A percentile compares a stretch with the other conserved stretches of the same genome.
Evolutionary conservation across 35 echinoderm and acorn worm genomes (phyloP).

Genomic region (Apostichopus parvimensis): DNA sequence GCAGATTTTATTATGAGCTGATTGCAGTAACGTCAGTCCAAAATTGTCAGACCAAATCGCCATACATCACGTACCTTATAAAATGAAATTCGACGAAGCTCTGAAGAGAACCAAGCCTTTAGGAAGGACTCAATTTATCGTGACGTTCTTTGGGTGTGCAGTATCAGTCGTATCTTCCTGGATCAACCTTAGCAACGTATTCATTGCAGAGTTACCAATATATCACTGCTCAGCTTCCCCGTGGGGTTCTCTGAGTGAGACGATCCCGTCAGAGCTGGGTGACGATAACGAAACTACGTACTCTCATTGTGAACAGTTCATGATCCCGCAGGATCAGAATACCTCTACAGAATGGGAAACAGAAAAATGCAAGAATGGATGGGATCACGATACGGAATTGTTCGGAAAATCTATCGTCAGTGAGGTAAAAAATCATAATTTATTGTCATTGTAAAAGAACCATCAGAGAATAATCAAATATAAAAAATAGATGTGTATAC

Average conservation of each 20-base stretch:
- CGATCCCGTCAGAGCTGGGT: neutral
- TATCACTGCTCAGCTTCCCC: neutral
- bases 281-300: neutral
- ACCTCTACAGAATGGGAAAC: neutral
- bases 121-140: neutral
- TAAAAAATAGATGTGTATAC: too few relatives aligned
- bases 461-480: too few relatives aligned
- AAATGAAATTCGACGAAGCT: neutral
- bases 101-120: neutral
- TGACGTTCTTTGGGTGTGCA: neutral
- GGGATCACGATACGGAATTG: neutral
- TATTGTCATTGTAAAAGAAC: too few relatives aligned
- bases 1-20: too few relatives aligned
- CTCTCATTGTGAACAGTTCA: neutral
- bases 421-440: neutral
- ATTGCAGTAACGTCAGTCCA: too few relatives aligned
- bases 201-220: neutral
- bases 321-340: neutral
- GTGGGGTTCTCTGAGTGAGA: neutral
- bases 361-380: neutral
- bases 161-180: neutral
- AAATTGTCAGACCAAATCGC: neutral
- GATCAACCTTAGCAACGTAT: constrained; percentile 25
- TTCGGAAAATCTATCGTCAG: constrained; percentile 4
- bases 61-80: neutral